phyloP scores from a whole-genome alignment of 2,888 invertebrate genomes.

The Exephanes ischioxanthus region DNA sequence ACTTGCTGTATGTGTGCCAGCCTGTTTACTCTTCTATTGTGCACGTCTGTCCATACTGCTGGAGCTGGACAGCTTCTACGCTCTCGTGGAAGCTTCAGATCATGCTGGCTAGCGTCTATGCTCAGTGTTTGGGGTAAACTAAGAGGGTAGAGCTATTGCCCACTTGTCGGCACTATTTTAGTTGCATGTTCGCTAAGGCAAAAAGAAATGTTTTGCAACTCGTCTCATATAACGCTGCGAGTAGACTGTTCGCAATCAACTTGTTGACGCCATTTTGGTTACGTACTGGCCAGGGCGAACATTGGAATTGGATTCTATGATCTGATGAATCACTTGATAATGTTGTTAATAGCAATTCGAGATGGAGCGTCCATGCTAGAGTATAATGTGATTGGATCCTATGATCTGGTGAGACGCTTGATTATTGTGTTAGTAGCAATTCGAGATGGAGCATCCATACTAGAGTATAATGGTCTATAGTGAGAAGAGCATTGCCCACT shows the following conservation, averaged over 20 bases:
- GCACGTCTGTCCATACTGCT: constrained; percentile 32
- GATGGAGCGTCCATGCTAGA: neutral
- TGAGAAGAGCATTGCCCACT: neutral
- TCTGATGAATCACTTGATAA: neutral
- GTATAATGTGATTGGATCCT: neutral
- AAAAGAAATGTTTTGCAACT: neutral
- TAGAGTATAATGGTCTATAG: neutral
- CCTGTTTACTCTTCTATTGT: constrained; percentile 54
- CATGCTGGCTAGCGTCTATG: neutral
- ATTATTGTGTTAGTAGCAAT: neutral
- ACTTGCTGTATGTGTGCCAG: constrained; percentile 69
- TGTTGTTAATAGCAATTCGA: neutral
- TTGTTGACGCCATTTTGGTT: neutral
- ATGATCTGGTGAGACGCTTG: neutral
- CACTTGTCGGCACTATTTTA: constrained; percentile 18
- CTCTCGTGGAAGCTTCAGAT: constrained; percentile 1
- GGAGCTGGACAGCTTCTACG: constrained; percentile 37
- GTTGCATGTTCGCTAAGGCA: neutral
- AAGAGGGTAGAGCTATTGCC: constrained; percentile 1
- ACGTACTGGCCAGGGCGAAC: neutral
- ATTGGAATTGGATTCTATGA: neutral
- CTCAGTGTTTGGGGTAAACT: constrained; percentile 7
- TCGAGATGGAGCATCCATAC: neutral
- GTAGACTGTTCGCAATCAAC: neutral
- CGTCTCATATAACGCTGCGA: neutral